phyloP scores from a whole-genome alignment of 2,888 invertebrate genomes.

The Andrena trimmerana region DNA sequence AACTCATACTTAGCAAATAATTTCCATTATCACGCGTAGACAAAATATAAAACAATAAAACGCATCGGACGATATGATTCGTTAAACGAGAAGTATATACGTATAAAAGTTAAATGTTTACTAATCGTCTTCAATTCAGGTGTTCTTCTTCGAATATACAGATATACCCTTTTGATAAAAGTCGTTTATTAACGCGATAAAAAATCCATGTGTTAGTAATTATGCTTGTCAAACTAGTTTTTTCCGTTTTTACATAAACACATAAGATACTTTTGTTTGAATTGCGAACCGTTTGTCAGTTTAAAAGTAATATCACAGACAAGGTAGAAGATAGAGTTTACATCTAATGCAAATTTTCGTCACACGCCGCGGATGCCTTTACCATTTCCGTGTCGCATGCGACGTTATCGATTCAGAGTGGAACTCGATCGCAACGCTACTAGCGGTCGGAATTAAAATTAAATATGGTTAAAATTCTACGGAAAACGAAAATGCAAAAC shows the following conservation, averaged over 20 bases:
- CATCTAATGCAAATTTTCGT: not conserved
- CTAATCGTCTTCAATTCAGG: not conserved
- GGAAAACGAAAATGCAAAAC: no score
- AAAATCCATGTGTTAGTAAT: not conserved
- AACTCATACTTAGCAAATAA: no score
- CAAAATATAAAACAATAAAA: not conserved
- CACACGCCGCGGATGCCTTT: no score
- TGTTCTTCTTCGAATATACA: not conserved
- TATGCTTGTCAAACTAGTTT: not conserved
- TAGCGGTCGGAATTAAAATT: no score
- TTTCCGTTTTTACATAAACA: not conserved
- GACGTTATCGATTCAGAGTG: no score
- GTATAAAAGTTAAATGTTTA: not conserved
- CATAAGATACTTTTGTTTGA: not conserved
- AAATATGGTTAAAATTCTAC: no score
- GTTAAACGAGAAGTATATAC: slow-evolving; percentile 7
- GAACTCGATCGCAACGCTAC: no score
- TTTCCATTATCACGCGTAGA: not conserved
- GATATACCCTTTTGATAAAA: slow-evolving; percentile 5
- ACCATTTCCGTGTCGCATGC: no score
- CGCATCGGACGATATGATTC: not conserved
- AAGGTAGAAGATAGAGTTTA: not conserved
- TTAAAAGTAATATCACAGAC: slow-evolving; percentile 29
- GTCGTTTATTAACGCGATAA: not conserved
- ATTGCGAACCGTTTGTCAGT: slow-evolving; percentile 23